Base-by-base conservation (phyloP, 2,113 vertebrate genomes). In the Mola mola region DNA sequence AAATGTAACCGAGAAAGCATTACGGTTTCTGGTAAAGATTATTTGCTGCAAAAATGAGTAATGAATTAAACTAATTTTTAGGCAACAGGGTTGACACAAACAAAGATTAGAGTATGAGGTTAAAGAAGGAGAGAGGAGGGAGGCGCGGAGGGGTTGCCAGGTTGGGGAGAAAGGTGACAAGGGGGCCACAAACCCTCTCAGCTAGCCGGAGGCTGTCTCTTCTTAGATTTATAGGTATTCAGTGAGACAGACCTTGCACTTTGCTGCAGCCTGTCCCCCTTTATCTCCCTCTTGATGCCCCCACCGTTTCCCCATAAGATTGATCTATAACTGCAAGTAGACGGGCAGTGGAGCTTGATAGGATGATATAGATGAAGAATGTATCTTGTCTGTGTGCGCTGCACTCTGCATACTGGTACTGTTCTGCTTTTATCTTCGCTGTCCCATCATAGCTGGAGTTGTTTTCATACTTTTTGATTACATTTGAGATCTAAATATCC, bases 401-500 rank as follows among this genome's bases (percentile, higher is more conserved):
- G 22, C 21, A 1, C 21, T 75, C 65, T 71, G 44, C 49, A 63
- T 65, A 19, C 34, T 31, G 19, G 8, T 15, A 34, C 37, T 34
- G 33, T 24, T 49, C 37, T 28, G n/a, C n/a, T 26, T 70, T 71
- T 57, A 19, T 68, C 36, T 56, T 34, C 12, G 4, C 42, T 28
- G 57, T 22, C 42, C 25, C 60, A 58, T 62, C 16, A 33, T 56
- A n/a, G 50, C 34, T 52, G 26, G 15, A 41, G 42, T 47, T 64
- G 62, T 71, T 74, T 75, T 77, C 44, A 19, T 51, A 56, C 28
- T 46, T 64, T 75, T 59, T 72, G 44, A 65, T 84, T 87, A 89
- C 68, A 84, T 86, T 75, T 85, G 72, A 83, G 70, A 84, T 89
- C 69, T 83, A 78, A 82, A 84, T 75, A 75, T 75, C 66, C 75